Percentiles rank a stretch among this genome's conserved stretches.
phyloP scores from a whole-genome alignment of 2,888 invertebrate genomes.

The Lasioglossum pauxillum region DNA sequence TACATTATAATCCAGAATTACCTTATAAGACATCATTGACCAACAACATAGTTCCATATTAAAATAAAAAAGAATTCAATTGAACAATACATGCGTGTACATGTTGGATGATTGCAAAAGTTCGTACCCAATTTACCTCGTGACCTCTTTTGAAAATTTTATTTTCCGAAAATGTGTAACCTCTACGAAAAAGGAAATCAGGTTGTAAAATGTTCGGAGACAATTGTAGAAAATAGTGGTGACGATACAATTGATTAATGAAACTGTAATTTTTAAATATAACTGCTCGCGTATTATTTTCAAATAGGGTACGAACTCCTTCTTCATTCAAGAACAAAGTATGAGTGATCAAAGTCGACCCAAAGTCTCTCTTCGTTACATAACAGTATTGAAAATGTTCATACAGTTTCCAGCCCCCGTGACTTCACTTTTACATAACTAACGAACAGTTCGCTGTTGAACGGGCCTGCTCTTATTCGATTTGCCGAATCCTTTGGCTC shows the following conservation, averaged over 20 bases:
- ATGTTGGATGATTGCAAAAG: too few species aligned
- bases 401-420: background rate
- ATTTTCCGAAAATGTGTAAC: too few species aligned
- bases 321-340: background rate
- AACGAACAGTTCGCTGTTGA: background rate
- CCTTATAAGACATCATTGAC: background rate
- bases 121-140: too few species aligned
- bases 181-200: too few species aligned
- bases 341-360: background rate
- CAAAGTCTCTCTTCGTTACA: slow-evolving; percentile 9
- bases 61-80: background rate
- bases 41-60: background rate
- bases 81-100: background rate
- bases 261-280: too few species aligned
- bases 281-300: too few species aligned
- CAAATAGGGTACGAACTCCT: too few species aligned
- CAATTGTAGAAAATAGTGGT: too few species aligned
- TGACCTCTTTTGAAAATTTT: too few species aligned
- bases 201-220: too few species aligned
- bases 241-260: too few species aligned
- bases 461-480: background rate
- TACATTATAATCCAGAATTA: background rate
- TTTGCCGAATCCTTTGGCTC: background rate
- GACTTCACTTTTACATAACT: slow-evolving; percentile 24
- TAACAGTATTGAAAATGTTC: slow-evolving; percentile 39